A percentile compares a stretch with the other conserved stretches of the same genome.
phyloP scores from a whole-genome alignment of 2,113 vertebrate species.

The Bungarus multicinctus region DNA sequence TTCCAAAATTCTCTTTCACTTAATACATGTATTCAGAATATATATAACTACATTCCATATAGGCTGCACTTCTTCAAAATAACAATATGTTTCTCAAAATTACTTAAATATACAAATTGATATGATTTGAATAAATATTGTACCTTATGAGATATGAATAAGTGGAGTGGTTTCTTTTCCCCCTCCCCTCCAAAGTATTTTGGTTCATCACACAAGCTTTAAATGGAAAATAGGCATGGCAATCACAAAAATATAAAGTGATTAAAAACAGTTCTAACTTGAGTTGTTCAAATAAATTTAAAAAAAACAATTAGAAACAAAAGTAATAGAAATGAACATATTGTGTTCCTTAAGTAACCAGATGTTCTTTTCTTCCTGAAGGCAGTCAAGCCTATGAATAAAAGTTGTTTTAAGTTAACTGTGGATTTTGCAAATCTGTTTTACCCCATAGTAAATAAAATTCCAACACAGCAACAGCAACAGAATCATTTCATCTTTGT shows the following conservation, averaged over 20 bases:
- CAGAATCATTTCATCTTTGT: slow-evolving; percentile 75
- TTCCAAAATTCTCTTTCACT: slow-evolving; percentile 45
- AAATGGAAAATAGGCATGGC: slow-evolving; percentile 59
- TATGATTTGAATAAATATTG: slow-evolving; percentile 1
- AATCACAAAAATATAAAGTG: slow-evolving; percentile 73
- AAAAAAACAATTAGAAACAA: slow-evolving; percentile 85
- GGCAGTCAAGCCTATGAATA: slow-evolving; percentile 79
- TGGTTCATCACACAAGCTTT: slow-evolving; percentile 48
- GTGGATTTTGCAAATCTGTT: slow-evolving; percentile 82
- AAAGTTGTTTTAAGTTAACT: slow-evolving; percentile 86
- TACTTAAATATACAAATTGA: slow-evolving; percentile 20
- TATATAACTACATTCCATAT: slow-evolving; percentile 27
- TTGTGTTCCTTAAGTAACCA: slow-evolving; percentile 86
- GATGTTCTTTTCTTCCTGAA: slow-evolving; percentile 84
- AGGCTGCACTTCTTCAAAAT: slow-evolving; percentile 29
- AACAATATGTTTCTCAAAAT: slow-evolving; percentile 13
- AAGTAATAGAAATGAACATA: slow-evolving; percentile 88
- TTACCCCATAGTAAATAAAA: slow-evolving; percentile 83
- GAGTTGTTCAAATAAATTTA: slow-evolving; percentile 72
- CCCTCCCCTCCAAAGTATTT: slow-evolving; percentile 39
- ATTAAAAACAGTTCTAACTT: slow-evolving; percentile 77
- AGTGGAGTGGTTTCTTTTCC: slow-evolving; percentile 39
- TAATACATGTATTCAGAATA: slow-evolving; percentile 31
- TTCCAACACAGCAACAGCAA: slow-evolving; percentile 79
- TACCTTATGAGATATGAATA: slow-evolving; percentile 40